These are phyloP conservation scores for Danio aesculapii DNA, from an alignment of 2,797 vertebrate species.

Conservation along the genomic window DNA sequence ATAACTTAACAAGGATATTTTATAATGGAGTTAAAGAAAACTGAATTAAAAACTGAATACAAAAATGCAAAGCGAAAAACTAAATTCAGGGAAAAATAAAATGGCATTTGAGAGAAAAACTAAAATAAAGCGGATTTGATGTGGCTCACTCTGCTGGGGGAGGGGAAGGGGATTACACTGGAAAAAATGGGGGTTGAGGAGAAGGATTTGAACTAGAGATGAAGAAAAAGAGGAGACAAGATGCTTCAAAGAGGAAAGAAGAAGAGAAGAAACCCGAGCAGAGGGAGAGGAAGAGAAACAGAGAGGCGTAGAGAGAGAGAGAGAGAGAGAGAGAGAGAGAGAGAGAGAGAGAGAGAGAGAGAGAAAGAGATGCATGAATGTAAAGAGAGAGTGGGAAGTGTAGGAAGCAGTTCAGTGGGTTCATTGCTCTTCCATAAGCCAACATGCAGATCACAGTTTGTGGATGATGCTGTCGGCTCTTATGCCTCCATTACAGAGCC, in stretches of 20 bases:
- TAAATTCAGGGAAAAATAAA: too few species aligned
- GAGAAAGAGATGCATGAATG: constrained; percentile 9
- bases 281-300: constrained; percentile 9
- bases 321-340: too few species aligned
- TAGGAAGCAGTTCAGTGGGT: constrained; percentile 45
- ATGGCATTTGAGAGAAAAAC: too few species aligned
- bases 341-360: constrained; percentile 8
- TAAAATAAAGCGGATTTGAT: constrained; percentile 5
- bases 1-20: too few species aligned
- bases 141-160: not conserved
- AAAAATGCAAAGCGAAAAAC: too few species aligned
- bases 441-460: constrained; percentile 41
- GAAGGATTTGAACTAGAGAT: constrained; percentile 15
- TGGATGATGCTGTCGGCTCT: constrained; percentile 30
- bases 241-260: constrained; percentile 19
- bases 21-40: too few species aligned
- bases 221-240: constrained; percentile 18
- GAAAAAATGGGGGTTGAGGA: constrained; percentile 30
- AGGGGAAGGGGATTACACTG: constrained; percentile 10
- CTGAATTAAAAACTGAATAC: too few species aligned
- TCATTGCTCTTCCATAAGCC: constrained; percentile 53
- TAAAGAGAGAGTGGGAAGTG: constrained; percentile 61
- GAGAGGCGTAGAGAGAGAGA: not conserved
- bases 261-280: constrained; percentile 17
- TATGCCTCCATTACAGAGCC: constrained; percentile 38